Base-by-base conservation (phyloP, 2,888 invertebrate genomes). In the Lasioglossum calceatum region DNA sequence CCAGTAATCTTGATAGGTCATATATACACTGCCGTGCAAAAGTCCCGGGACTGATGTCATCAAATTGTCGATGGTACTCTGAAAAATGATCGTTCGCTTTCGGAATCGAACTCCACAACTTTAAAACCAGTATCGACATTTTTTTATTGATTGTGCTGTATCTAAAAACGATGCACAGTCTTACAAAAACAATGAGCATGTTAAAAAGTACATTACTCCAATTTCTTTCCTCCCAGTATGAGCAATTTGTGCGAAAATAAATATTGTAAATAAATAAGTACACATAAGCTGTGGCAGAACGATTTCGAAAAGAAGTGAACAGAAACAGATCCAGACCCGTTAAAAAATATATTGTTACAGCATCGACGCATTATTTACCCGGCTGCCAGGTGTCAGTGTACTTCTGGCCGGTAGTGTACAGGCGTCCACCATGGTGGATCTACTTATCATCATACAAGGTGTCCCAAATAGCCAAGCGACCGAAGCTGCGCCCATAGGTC, bases 1-100 rank as follows among this genome's bases (percentile, higher is more conserved):
- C 90, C 81, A 88, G 88, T 91, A 92, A 93, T 92, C 91, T 92
- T 83, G 84, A 87, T 88, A 87, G 87, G 89, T 92, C 86, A 87
- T 90, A 82, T 10, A 81, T 72, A 42, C 74, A 36, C 71, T 36
- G 64, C 64, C 19, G 64, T 3, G 36, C 64, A 32, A 32, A 64
- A 36, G 32, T 64, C 7, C 36, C 32, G 19, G 32, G 19, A 32
- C 8, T 19, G 64, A 32, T 64, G 32, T 64, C 64, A 19, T 64
- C 32, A 19, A 32, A 5, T 36, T 19, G 32, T 64, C 32, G 0
- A 64, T 0, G 16, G 5, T 8, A 14, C 32, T 32, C 64, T 19
- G 8, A 19, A 32, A 64, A 36, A 64, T 27, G 64, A 64, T 16
- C 32, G 8, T 16, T 32, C 32, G 19, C 16, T 32, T 7, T 19